Evolutionary conservation across 2,888 invertebrate species (phyloP).

Genomic region (Epistrophe eligans): DNA sequence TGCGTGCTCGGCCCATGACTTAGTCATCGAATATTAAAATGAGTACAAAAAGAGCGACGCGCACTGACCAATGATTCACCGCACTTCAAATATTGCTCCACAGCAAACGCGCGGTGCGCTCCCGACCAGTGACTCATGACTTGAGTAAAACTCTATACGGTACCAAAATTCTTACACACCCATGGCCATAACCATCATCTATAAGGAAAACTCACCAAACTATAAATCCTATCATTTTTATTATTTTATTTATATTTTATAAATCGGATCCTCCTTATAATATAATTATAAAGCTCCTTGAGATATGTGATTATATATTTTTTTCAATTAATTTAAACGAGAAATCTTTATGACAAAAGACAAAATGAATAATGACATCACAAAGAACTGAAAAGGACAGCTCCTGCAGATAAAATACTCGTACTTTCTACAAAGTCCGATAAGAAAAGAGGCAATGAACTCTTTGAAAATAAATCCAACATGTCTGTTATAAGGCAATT

Average conservation of each 20-base stretch:
- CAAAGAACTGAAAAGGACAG: neutral
- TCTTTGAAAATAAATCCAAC: neutral
- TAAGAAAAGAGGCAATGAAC: neutral
- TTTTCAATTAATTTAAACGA: neutral
- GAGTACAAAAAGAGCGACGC: no score
- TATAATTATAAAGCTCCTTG: neutral
- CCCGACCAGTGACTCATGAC: no score
- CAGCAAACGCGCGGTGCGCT: no score
- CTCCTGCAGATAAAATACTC: neutral
- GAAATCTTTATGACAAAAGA: neutral
- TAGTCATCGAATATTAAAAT: no score
- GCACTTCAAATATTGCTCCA: no score
- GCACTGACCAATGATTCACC: no score
- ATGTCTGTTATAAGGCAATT: neutral
- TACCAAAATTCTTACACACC: neutral
- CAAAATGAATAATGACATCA: neutral
- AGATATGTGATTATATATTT: neutral
- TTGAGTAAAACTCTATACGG: no score
- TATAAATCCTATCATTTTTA: neutral
- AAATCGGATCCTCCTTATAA: neutral
- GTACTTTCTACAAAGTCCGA: neutral
- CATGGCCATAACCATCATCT: no score
- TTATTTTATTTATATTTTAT: neutral
- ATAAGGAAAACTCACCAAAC: neutral
- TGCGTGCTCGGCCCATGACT: no score